phyloP scores from a whole-genome alignment of 2,888 invertebrate genomes.

The Xanthorhoe spadicearia region DNA sequence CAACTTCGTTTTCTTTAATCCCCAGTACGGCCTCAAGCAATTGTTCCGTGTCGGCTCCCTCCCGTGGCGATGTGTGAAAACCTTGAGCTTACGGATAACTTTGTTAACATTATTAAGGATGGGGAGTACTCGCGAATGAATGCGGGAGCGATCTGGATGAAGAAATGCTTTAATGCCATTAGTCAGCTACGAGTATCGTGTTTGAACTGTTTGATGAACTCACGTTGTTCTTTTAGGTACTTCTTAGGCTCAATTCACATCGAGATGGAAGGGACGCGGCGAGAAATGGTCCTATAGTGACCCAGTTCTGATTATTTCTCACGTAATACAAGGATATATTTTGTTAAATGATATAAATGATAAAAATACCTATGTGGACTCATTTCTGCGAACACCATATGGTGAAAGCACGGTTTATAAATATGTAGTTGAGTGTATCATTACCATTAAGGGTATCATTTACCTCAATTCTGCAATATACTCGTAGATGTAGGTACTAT shows the following conservation, averaged over 20 bases:
- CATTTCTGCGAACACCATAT: no score
- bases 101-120: constrained; percentile 32
- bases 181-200: constrained; percentile 13
- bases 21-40: no score
- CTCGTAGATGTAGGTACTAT: constrained; percentile 11
- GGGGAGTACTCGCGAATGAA: constrained; percentile 26
- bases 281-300: no score
- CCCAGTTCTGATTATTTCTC: no score
- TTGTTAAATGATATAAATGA: no score
- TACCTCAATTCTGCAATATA: constrained; percentile 19
- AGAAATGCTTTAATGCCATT: constrained; percentile 26
- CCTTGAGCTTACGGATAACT: constrained; percentile 25
- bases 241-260: no score
- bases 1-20: no score
- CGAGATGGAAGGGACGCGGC: no score
- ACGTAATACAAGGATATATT: no score
- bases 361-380: no score
- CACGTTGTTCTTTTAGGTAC: not conserved
- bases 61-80: not conserved
- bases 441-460: constrained; percentile 3
- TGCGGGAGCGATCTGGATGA: constrained; percentile 19
- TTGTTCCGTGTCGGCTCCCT: constrained; percentile 8
- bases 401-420: no score
- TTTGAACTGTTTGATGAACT: not conserved
- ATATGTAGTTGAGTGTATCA: no score